Evolutionary conservation across 2,797 vertebrate genomes (phyloP), one percentile per base, ranked within the genome.

Genomic region (Micropoecilia bifurca): DNA sequence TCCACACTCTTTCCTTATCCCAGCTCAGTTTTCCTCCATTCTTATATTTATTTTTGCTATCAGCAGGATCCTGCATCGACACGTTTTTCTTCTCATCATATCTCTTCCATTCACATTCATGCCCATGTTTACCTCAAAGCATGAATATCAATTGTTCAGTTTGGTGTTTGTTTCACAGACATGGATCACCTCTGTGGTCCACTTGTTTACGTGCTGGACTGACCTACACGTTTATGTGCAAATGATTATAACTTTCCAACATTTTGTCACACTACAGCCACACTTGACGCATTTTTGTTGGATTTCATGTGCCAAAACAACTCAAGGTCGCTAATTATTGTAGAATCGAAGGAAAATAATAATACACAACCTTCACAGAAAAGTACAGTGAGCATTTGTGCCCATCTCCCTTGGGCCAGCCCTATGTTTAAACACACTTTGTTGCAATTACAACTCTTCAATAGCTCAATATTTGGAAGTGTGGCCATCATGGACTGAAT

Each of bases 11-110:
- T 73, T 73, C 83, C 81, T 74, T 63, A 68, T 86, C 89, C 78
- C 71, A 50, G 81, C 87, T 71, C 84, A 48, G 76, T 59, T 85
- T 36, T 66, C 47, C 80, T 72, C 66, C 45, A 66, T 75, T 61
- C 86, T 88, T 87, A 88, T 86, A 87, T 89, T 79, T 76, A 84
- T 91, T 85, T 87, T 88, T 88, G 86, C 84, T 90, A 91, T 92
- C 89, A 90, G 77, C 41, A 41, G 45, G 48, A 66, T 75, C 50
- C 74, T 81, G 76, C 78, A 76, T 84, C 8, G n/a, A 72, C 81
- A 71, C 82, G 74, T 75, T 53, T 71, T 33, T 71, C 63, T 74
- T 73, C 84, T 84, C 87, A 81, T 90, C 80, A 84, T 50, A 43
- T 69, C 73, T 36, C 80, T 57, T 78, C 76, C 84, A 45, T 80